Percentiles rank a stretch among this genome's conserved stretches.
Evolutionary conservation across 2,888 invertebrate species (phyloP).

Genomic region (Blastobasis adustella): DNA sequence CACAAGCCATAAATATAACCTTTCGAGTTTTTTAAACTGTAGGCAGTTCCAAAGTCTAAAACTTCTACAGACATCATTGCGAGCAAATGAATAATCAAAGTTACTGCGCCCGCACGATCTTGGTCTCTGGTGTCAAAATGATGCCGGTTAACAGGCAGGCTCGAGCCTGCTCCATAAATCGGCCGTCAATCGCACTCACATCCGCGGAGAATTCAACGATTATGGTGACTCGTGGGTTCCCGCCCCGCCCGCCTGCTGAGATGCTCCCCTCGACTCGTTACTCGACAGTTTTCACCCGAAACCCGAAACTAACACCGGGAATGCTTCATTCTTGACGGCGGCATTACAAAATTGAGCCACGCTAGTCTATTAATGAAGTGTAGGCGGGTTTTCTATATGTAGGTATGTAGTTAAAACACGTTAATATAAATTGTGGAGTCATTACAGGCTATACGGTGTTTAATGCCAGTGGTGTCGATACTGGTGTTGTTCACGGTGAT

Average conservation of each 20-base stretch:
- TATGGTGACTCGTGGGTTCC: slow-evolving; percentile 10
- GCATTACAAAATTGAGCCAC: background rate
- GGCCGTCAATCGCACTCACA: slow-evolving; percentile 16
- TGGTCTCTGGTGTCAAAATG: slow-evolving; percentile 1
- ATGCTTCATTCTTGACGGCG: background rate
- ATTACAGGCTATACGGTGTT: too few relatives aligned
- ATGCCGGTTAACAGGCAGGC: background rate
- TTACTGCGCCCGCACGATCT: background rate
- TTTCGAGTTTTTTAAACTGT: background rate
- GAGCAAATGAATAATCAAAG: too few relatives aligned
- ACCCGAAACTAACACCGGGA: background rate
- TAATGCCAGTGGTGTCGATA: too few relatives aligned
- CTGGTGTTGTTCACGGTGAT: too few relatives aligned
- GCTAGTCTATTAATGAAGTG: background rate
- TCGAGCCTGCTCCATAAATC: slow-evolving; percentile 11
- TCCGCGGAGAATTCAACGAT: slow-evolving; percentile 8
- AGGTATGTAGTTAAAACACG: background rate
- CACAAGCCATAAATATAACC: background rate
- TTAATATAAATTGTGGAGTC: too few relatives aligned
- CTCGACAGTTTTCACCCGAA: background rate
- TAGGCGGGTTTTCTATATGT: background rate
- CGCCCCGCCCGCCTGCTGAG: slow-evolving; percentile 2
- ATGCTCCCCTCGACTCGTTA: slow-evolving; percentile 4
- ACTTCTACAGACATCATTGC: too few relatives aligned
- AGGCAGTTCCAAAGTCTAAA: too few relatives aligned